A percentile compares a stretch with the other conserved stretches of the same genome.
Evolutionary conservation across 2,113 vertebrate genomes (phyloP).

Genomic region (Crotalus horridus): DNA sequence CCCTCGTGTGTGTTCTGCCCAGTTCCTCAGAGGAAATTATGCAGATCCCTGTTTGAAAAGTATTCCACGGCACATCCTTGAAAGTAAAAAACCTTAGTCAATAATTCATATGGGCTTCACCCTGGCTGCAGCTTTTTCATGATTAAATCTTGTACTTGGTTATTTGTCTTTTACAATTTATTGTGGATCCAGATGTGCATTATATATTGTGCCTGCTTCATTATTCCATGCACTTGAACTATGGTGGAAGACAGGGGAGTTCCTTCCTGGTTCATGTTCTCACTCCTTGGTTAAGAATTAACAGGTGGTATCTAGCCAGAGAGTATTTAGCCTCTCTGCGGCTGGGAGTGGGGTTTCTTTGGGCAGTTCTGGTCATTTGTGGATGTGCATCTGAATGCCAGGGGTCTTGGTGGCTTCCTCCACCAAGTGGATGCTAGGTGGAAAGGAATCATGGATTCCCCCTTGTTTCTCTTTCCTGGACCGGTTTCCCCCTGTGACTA

Average conservation of each 20-base stretch:
- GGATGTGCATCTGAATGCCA: not conserved
- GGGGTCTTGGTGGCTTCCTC: not conserved
- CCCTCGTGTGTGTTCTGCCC: slow-evolving; percentile 70
- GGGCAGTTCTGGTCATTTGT: not conserved
- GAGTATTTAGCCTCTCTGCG: not conserved
- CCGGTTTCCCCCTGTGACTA: not conserved
- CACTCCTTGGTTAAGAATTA: not conserved
- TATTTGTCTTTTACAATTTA: slow-evolving; percentile 77
- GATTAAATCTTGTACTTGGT: slow-evolving; percentile 71
- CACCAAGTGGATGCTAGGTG: not conserved
- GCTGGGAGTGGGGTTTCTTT: not conserved
- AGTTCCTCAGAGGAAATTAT: slow-evolving; percentile 78
- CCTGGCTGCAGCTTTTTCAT: slow-evolving; percentile 76
- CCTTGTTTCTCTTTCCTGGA: not conserved
- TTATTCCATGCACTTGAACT: slow-evolving; percentile 68
- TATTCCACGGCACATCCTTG: slow-evolving; percentile 76
- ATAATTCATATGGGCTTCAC: slow-evolving; percentile 77
- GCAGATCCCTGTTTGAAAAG: slow-evolving; percentile 77
- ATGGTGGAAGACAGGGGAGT: slow-evolving; percentile 39
- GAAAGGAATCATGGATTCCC: not conserved
- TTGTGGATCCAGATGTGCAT: slow-evolving; percentile 71
- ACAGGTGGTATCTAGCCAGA: not conserved
- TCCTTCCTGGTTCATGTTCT: not conserved
- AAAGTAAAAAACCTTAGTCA: slow-evolving; percentile 80
- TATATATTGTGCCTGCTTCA: slow-evolving; percentile 76